Evolutionary conservation across 2,797 vertebrate species (phyloP), one percentile per base, ranked within the genome.

Genomic region (Mareca strepera): DNA sequence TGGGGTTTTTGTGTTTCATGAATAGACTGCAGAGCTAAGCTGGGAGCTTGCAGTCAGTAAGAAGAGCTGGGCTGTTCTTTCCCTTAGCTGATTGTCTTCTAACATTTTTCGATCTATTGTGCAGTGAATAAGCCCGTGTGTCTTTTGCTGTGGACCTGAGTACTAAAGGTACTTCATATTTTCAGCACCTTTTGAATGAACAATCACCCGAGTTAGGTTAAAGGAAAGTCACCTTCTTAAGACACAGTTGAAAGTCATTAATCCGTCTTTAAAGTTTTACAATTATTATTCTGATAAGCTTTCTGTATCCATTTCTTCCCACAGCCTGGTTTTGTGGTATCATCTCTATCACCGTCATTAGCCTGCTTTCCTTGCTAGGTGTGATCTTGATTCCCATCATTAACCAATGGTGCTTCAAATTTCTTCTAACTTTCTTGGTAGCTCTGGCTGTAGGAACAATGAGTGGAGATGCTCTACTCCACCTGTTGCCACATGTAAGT

Each of bases 391-490:
- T 99, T 80, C 99, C 99, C 95, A 99, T 99, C 96, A 99, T 99
- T 97, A 99, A 99, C 86, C 99, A 99, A 93, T 98, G 98, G 97
- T 99, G 99, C 98, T 99, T 99, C 98, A 99, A 99, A 98, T 99
- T 99, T 97, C 99, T 99, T 92, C 99, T 99, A 96, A 99, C 99
- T 84, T 99, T 99, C 98, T 98, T 99, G 95, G 99, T 99, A 95
- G 99, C 99, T 46, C 97, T 99, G 91, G 99, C 99, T 11, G 99
- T 99, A 94, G 99, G 99, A 95, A 99, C 99, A 31, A 99, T 99
- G 97, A 99, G 99, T 35, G 99, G 99, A 41, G 99, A 99, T 39
- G 99, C 99, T 58, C 98, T 99, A 31, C 99, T 99, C 91, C 99
- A 99, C 95, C 98, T 99, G 55, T 97, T 99, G 94, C 99, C 99